Percentiles rank a stretch among this genome's conserved stretches.
These are phyloP conservation scores for Lethocerus indicus DNA, from an alignment of 1,140 invertebrate genomes.

Conservation along the genomic window DNA sequence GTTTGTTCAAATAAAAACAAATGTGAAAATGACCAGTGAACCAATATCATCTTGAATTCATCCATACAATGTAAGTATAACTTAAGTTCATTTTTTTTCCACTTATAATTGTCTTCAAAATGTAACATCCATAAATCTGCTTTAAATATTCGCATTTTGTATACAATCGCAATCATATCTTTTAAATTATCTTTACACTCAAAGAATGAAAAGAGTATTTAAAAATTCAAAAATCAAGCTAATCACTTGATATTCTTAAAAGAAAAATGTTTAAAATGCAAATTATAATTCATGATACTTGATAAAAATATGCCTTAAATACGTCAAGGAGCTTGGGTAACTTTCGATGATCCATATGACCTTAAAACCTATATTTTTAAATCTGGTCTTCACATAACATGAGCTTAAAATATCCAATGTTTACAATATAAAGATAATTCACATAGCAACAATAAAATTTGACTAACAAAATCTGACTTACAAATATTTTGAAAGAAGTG, in stretches of 20 bases:
- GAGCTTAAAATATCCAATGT: not conserved
- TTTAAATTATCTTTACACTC: not conserved
- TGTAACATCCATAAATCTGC: no score
- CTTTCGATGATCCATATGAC: not conserved
- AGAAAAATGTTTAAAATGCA: not conserved
- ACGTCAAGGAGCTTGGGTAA: not conserved
- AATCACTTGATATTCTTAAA: not conserved
- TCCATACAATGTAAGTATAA: no score
- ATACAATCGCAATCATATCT: not conserved
- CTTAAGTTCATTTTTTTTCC: no score
- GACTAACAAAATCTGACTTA: not conserved
- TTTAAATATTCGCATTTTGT: no score
- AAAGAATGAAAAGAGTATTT: not conserved
- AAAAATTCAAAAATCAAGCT: not conserved
- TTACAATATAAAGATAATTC: not conserved
- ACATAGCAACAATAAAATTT: not conserved
- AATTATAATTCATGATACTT: not conserved
- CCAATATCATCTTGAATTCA: no score
- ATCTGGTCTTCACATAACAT: not conserved
- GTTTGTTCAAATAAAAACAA: no score
- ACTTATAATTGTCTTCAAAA: no score
- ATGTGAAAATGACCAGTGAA: no score
- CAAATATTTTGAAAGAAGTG: constrained; percentile 31
- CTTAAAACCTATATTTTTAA: no score
- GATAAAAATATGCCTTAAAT: not conserved